Evolutionary conservation across 2,888 invertebrate genomes (phyloP), one percentile per base, ranked within the genome.

Genomic region (Magallana nippona): DNA sequence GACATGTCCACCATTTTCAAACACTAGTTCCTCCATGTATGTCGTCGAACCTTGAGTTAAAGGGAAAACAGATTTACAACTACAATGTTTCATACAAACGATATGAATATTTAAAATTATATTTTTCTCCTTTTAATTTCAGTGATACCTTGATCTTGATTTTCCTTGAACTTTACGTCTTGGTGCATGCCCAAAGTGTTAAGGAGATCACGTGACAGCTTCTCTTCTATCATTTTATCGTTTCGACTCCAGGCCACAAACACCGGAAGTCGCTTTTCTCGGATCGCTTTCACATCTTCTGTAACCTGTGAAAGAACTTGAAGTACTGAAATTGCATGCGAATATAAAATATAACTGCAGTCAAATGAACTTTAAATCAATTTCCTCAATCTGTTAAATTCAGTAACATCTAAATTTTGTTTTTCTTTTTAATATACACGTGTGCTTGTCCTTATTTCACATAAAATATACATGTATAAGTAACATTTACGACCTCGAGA

Each of bases 191-290:
- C 44, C 44, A 44, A 44, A 44, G 44, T 44, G 44, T 44, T 44
- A 8, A 44, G 44, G 44, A 71, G 15, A 15, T 71, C 27, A 71
- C 71, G 71, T 22, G 71, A 15, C 13, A 71, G 22, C 13, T 15
- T 27, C 32, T 71, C 71, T 15, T 71, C 71, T 22, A 71, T 71
- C 71, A 71, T 71, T 27, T 71, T 71, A 32, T 71, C 71, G 5
- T 71, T 71, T 15, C 32, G 19, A 71, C 71, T 71, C 71, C 71
- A 71, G 19, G 71, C 71, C 1, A 71, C 71, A 15, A 32, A 22
- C 27, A 15, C 71, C 27, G 71, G 71, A 15, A 71, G 71, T 27
- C 71, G 71, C 32, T 27, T 71, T 71, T 19, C 27, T 15, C 32
- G 71, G 27, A 71, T 71, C 13, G 71, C 32, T 71, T 32, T 71